Conservation (phyloP, 2,113 vertebrate species). For the Pagrus major region DNA sequence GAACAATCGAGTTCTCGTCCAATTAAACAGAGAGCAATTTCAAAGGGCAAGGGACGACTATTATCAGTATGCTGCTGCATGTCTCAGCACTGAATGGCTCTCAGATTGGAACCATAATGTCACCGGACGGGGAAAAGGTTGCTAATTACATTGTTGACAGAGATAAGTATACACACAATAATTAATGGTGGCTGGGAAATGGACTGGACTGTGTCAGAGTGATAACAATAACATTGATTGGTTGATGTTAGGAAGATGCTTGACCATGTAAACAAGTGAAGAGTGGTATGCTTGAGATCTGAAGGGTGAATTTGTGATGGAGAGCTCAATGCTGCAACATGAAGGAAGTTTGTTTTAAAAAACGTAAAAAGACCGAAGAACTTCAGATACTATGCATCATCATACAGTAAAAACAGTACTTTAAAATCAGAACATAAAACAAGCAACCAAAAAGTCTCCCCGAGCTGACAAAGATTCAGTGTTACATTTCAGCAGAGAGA, state of each 20-base stretch:
- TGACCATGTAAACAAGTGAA: background rate
- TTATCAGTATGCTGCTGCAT: conserved; percentile 36
- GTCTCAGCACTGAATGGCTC: conserved; percentile 41
- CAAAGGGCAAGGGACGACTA: conserved; percentile 46
- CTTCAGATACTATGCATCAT: background rate
- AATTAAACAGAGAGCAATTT: conserved; percentile 56
- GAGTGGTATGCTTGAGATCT: background rate
- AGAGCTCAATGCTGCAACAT: background rate
- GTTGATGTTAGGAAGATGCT: background rate
- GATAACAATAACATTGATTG: background rate
- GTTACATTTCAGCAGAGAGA: background rate
- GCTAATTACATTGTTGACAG: conserved; percentile 65
- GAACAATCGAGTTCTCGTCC: conserved; percentile 46
- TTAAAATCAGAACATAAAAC: background rate
- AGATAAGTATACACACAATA: conserved; percentile 43
- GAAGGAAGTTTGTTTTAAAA: background rate
- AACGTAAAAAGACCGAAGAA: background rate
- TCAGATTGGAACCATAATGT: conserved; percentile 52
- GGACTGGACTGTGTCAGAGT: conserved; percentile 13
- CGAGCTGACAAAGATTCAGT: background rate
- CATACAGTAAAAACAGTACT: too few relatives aligned
- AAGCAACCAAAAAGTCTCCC: background rate
- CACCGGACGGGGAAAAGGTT: conserved; percentile 54
- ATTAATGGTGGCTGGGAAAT: conserved; percentile 37
- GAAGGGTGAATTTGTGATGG: background rate